Base-by-base conservation (phyloP, 2,888 invertebrate genomes). In the Phytoseiulus persimilis region DNA sequence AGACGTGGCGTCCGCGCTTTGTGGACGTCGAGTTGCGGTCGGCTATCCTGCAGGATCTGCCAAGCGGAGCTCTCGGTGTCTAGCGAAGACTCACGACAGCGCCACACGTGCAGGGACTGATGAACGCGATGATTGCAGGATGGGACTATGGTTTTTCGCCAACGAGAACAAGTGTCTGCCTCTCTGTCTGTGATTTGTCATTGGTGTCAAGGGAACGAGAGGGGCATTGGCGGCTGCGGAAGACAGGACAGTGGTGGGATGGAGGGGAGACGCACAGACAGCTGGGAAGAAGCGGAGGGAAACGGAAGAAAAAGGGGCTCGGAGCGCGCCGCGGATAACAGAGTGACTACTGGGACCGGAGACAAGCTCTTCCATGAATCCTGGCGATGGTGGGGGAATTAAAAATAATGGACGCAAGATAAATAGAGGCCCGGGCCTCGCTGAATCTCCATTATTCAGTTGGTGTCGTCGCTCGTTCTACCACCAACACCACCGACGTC, bases 401-500 rank as follows among this genome's bases (percentile, higher is more conserved):
- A 87, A 87, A 87, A 87, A 32, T 87, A 87, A 87, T 87, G 87
- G 45, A 87, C n/a, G 87, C 39, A 87, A 87, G 87, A 87, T 87
- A 87, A 87, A 87, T 87, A 87, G 87, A 87, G 39, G n/a, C 87
- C 0, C 6, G 33, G 45, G 87, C 87, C 33, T 32, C 87, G 87
- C 87, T 45, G 87, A 23, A 45, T 45, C 32, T 39, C 32, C 87
- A 87, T 87, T 87, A 87, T 45, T 87, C 87, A 87, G 87, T 87
- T 87, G 87, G 87, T 87, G 83, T 83, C 33, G 83, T 83, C 83
- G 31, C 83, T 31, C 33, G 32, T 83, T 28, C 18, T 31, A 28
- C 6, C 65, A 65, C 9, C 65, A 65, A 2, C 65, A 65, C 28
- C 65, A 65, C 18, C 28, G 5, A 6, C 65, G 1, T 1, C 28